These are phyloP conservation scores for Glaucidium brasilianum DNA, from an alignment of 2,113 vertebrate genomes.

Conservation along the genomic window DNA sequence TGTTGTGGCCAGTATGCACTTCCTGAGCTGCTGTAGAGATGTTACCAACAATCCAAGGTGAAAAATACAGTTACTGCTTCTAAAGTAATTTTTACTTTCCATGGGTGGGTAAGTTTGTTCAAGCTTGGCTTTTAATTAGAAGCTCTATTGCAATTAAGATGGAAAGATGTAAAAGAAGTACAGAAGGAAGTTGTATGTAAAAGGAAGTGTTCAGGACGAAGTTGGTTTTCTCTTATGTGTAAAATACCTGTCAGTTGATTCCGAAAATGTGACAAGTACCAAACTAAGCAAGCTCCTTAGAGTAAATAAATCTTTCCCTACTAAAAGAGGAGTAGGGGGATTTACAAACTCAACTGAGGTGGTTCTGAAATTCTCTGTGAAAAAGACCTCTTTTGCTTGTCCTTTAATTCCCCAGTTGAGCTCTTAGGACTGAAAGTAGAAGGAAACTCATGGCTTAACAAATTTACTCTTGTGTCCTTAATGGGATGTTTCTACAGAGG, in stretches of 20 bases:
- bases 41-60: neutral
- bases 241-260: neutral
- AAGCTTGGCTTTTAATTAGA: neutral
- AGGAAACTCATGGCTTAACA: neutral
- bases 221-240: neutral
- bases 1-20: conserved; percentile 39
- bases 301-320: neutral
- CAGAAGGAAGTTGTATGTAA: neutral
- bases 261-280: neutral
- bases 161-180: neutral
- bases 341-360: neutral
- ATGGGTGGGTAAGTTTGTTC: neutral
- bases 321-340: neutral
- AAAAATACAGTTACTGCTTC: neutral
- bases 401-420: neutral
- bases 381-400: neutral
- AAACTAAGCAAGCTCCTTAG: neutral
- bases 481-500: neutral
- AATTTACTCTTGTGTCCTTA: neutral
- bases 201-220: neutral
- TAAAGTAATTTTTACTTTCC: neutral
- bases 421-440: neutral
- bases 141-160: neutral
- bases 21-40: neutral
- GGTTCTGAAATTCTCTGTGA: neutral